These are phyloP conservation scores for Pocillopora meandrina DNA, from an alignment of 92 coral and sea anemone species.

Conservation along the genomic window DNA sequence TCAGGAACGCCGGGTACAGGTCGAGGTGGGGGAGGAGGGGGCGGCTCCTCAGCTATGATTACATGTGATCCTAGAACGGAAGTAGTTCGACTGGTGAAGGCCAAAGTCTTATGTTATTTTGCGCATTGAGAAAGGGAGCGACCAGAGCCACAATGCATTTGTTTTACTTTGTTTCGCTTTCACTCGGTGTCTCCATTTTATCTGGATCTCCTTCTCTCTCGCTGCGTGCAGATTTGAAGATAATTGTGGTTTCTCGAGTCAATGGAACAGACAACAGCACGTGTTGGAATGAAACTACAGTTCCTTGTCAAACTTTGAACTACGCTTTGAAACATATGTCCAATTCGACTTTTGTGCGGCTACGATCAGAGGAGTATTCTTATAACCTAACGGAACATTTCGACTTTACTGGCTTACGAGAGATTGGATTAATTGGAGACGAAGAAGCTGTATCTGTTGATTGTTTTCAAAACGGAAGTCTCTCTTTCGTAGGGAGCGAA, in stretches of 20 bases:
- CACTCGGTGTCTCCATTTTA: slow-evolving; percentile 19
- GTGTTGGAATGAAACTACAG: slow-evolving; percentile 44
- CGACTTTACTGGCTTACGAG: slow-evolving; percentile 29
- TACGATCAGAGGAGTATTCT: slow-evolving; percentile 24
- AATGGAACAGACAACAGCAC: slow-evolving; percentile 54
- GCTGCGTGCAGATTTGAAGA: slow-evolving; percentile 23
- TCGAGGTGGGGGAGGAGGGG: no score
- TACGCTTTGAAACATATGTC: slow-evolving; percentile 47
- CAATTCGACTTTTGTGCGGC: slow-evolving; percentile 44
- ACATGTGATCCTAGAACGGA: no score
- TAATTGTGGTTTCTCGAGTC: slow-evolving; percentile 45
- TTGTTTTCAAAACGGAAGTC: slow-evolving; percentile 59
- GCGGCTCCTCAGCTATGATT: no score
- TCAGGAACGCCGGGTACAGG: no score
- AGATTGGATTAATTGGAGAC: slow-evolving; percentile 52
- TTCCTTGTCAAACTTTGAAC: slow-evolving; percentile 56
- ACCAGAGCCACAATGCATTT: not conserved
- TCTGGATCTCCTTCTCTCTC: slow-evolving; percentile 13
- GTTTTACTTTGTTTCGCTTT: not conserved
- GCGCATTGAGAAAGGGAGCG: no score
- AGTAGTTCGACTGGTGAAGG: no score
- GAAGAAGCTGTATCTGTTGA: slow-evolving; percentile 48
- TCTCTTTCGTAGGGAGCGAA: slow-evolving; percentile 64
- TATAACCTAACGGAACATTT: slow-evolving; percentile 64
- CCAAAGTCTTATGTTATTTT: no score